phyloP scores from a whole-genome alignment of 2,888 invertebrate species.

The Agrochola litura region DNA sequence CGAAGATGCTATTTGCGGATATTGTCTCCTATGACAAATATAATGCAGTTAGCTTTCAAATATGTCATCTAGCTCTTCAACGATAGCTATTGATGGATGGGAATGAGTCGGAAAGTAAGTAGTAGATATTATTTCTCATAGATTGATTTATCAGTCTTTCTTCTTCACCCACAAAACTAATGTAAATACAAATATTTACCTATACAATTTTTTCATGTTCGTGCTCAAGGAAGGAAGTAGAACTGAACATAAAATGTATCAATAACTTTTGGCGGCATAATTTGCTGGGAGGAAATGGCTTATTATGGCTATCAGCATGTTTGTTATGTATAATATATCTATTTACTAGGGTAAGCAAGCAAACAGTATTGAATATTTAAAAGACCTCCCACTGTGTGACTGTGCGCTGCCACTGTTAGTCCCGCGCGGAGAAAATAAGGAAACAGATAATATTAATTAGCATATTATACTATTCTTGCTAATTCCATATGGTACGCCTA shows the following conservation, averaged over 20 bases:
- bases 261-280: constrained; percentile 9
- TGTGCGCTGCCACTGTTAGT: neutral
- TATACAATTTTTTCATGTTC: neutral
- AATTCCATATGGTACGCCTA: constrained; percentile 14
- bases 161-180: neutral
- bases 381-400: neutral
- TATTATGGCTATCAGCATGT: constrained; percentile 16
- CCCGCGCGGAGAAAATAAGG: constrained; percentile 29
- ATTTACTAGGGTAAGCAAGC: constrained; percentile 4
- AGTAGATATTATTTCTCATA: neutral
- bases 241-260: constrained; percentile 16
- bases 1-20: constrained; percentile 74
- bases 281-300: constrained; percentile 19
- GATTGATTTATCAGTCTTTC: neutral
- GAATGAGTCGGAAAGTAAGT: constrained; percentile 1
- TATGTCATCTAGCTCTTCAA: constrained; percentile 23
- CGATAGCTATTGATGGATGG: constrained; percentile 20
- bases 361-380: constrained; percentile 20
- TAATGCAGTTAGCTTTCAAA: constrained; percentile 65
- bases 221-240: neutral
- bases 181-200: neutral
- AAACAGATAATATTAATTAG: constrained; percentile 27
- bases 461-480: constrained; percentile 13
- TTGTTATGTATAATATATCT: constrained; percentile 18
- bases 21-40: constrained; percentile 55